These are phyloP conservation scores for Montipora sp. DNA, from an alignment of 64 coral and sea anemone species.

Conservation along the genomic window DNA sequence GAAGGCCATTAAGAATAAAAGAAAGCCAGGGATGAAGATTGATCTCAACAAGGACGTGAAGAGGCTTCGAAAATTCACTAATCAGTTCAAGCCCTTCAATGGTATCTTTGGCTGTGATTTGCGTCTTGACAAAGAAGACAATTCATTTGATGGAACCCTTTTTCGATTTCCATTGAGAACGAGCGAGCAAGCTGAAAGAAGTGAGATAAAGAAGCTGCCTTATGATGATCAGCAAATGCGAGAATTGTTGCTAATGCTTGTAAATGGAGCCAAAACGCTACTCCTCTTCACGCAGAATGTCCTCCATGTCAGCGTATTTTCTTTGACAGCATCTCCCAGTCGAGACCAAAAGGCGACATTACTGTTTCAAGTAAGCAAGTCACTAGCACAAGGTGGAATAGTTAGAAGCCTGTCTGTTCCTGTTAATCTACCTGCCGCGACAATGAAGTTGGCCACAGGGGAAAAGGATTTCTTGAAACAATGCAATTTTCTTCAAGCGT, in stretches of 20 bases:
- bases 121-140: constrained; percentile 31
- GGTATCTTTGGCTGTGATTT: constrained; percentile 87
- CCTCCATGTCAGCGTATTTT: constrained; percentile 42
- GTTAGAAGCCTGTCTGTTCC: background rate
- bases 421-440: background rate
- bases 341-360: background rate
- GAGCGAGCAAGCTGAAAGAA: constrained; percentile 69
- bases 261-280: constrained; percentile 63
- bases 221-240: constrained; percentile 67
- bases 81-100: constrained; percentile 87
- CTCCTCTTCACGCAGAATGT: constrained; percentile 89
- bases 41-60: constrained; percentile 36
- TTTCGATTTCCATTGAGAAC: constrained; percentile 88
- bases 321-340: constrained; percentile 2
- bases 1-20: constrained; percentile 70
- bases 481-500: constrained; percentile 44
- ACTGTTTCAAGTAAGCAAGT: background rate
- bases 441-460: background rate
- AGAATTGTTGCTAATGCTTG: constrained; percentile 60
- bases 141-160: constrained; percentile 68
- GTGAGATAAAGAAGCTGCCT: constrained; percentile 76
- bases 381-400: background rate
- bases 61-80: constrained; percentile 42
- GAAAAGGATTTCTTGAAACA: background rate
- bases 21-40: constrained; percentile 54